Evolutionary conservation across 2,888 invertebrate species (phyloP).

Genomic region (Volucella inanis): DNA sequence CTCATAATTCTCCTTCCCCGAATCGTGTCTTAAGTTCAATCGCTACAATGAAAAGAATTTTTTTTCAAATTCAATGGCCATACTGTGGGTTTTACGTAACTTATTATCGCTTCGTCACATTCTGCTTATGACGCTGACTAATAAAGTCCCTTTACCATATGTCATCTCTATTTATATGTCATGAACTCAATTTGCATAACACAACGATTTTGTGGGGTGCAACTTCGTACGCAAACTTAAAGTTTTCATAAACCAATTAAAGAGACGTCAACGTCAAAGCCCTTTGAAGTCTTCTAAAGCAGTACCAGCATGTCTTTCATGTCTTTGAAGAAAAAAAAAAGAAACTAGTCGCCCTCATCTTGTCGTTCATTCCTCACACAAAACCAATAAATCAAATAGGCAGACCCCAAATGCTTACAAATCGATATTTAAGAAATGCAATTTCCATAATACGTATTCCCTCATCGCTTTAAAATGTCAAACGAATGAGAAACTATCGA

Average conservation of each 20-base stretch:
- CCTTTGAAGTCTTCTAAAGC: constrained; percentile 16
- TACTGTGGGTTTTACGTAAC: too few relatives aligned
- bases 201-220: too few relatives aligned
- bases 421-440: constrained; percentile 45
- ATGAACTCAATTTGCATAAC: constrained; percentile 29
- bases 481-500: too few relatives aligned
- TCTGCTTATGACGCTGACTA: constrained; percentile 22
- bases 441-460: constrained; percentile 30
- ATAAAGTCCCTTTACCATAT: background rate
- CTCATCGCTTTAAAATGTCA: too few relatives aligned
- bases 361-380: constrained; percentile 23
- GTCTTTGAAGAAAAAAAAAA: constrained; percentile 17
- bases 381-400: background rate
- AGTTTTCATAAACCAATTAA: constrained; percentile 41
- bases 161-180: background rate
- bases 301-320: background rate
- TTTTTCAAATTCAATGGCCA: too few relatives aligned
- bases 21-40: too few relatives aligned
- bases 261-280: constrained; percentile 49
- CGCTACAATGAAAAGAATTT: too few relatives aligned
- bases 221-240: background rate
- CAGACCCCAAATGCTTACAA: constrained; percentile 12
- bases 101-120: too few relatives aligned
- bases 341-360: background rate
- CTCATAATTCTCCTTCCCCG: too few relatives aligned